Base-by-base conservation (phyloP, 2,888 invertebrate genomes). In the Trichopria drosophilae region DNA sequence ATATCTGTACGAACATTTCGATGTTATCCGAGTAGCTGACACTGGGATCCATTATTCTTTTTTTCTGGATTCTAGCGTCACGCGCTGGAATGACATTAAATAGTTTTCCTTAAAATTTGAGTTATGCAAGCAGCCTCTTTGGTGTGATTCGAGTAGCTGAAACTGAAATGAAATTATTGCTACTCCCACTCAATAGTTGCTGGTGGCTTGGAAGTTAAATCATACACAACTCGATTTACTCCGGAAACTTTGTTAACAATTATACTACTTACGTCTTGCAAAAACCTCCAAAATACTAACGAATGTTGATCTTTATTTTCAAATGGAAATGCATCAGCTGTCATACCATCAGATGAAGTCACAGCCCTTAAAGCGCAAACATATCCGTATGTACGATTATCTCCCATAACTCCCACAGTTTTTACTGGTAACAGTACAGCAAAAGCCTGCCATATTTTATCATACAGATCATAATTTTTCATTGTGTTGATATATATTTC, bases 361-460 rank as follows among this genome's bases (percentile, higher is more conserved):
- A 48, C 48, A 41, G 48, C 48, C 40, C 48, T 40, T 41, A 48
- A 41, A 41, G 42, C 48, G 35, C 40, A 40, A 40, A 48, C 48
- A 41, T 48, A 48, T 48, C 41, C 48, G 42, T 48, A 48, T 34
- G 41, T 40, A 41, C 49, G 43, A 42, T 37, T 43, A 43, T 49
- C 48, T 41, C 48, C 48, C 48, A 42, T 42, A 23, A 49, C 42
- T 28, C 48, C 48, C 40, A 49, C 48, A 42, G 48, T 41, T 49
- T 49, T 49, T 42, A 49, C 40, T 42, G 48, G 48, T 42, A 49
- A 42, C 35, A 49, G 42, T 41, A 49, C 48, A 42, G 49, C 43
- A 47, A 52, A 47, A 34, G 52, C 52, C 40, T 52, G 52, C 34
- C 44, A 36, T 35, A 47, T 44, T 45, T 52, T 44, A 47, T 52